These are phyloP conservation scores for Limnephilus lunatus DNA, from an alignment of 2,888 invertebrate species.

Conservation along the genomic window DNA sequence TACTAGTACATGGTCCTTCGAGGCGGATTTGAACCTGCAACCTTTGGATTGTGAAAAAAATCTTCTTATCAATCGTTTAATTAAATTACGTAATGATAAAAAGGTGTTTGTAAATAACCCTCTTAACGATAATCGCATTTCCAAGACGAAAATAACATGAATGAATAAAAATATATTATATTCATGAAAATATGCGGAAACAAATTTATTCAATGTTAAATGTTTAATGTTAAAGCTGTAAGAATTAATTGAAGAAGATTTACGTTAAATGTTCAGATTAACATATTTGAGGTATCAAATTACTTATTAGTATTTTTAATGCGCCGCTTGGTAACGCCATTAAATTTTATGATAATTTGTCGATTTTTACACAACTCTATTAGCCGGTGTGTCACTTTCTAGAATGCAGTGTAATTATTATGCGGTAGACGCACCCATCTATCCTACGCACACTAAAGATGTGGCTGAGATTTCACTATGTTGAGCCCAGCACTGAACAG, in stretches of 20 bases:
- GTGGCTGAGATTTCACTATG: too few relatives aligned
- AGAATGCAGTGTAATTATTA: not conserved
- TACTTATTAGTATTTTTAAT: not conserved
- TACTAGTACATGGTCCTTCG: constrained; percentile 55
- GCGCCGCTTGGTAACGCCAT: not conserved
- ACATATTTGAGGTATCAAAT: not conserved
- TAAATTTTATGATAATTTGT: not conserved
- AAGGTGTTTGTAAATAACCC: not conserved
- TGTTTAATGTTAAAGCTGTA: not conserved
- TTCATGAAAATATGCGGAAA: not conserved
- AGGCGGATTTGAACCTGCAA: constrained; percentile 77
- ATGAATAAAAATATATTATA: not conserved
- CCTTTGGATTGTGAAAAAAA: constrained; percentile 75
- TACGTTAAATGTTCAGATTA: not conserved
- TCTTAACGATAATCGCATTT: not conserved
- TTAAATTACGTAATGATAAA: not conserved
- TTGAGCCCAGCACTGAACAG: too few relatives aligned
- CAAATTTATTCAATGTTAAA: not conserved
- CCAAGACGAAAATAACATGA: not conserved
- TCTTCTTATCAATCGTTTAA: not conserved
- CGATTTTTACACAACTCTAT: not conserved
- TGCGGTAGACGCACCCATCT: not conserved
- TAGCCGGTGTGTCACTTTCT: not conserved
- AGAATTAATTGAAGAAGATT: not conserved
- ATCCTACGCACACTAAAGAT: not conserved